Evolutionary conservation across 2,888 invertebrate species (phyloP).

Genomic region (Lottia gigantea): DNA sequence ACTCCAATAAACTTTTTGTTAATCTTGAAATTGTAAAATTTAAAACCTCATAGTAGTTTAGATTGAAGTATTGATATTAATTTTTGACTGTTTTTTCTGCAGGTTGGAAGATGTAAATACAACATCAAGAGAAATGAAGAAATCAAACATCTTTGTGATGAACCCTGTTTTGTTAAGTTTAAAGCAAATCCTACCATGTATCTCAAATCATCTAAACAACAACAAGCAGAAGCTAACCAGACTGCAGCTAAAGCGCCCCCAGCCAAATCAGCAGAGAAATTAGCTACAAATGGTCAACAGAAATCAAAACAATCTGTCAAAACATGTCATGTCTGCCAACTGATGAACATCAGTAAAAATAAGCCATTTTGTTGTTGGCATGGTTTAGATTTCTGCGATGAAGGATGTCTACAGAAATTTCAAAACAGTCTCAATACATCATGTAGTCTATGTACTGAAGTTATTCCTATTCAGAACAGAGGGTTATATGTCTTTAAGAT

Average conservation of each 20-base stretch:
- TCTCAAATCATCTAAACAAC: conserved; percentile 29
- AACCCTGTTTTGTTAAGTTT: conserved; percentile 65
- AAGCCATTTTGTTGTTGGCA: conserved; percentile 76
- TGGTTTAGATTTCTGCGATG: conserved; percentile 93
- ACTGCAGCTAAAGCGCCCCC: conserved; percentile 10
- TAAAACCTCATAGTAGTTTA: too few relatives aligned
- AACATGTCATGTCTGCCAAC: conserved; percentile 57
- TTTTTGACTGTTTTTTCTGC: conserved; percentile 15
- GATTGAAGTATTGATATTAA: neutral
- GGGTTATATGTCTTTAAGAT: conserved; percentile 92
- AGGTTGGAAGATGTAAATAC: conserved; percentile 66
- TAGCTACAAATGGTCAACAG: neutral
- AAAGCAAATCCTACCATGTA: conserved; percentile 58
- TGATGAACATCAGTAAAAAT: conserved; percentile 54
- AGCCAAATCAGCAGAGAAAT: conserved; percentile 1
- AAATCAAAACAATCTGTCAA: conserved; percentile 29
- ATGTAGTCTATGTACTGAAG: conserved; percentile 84
- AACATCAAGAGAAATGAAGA: conserved; percentile 67
- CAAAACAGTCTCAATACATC: conserved; percentile 80
- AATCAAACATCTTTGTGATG: conserved; percentile 66
- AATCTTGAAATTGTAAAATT: too few relatives aligned
- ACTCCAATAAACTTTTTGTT: neutral
- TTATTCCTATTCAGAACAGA: conserved; percentile 81
- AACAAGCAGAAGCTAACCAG: neutral
- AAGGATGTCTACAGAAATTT: conserved; percentile 84